Evolutionary conservation across 1,140 invertebrate genomes (phyloP).

Genomic region (Leptinotarsa texana): DNA sequence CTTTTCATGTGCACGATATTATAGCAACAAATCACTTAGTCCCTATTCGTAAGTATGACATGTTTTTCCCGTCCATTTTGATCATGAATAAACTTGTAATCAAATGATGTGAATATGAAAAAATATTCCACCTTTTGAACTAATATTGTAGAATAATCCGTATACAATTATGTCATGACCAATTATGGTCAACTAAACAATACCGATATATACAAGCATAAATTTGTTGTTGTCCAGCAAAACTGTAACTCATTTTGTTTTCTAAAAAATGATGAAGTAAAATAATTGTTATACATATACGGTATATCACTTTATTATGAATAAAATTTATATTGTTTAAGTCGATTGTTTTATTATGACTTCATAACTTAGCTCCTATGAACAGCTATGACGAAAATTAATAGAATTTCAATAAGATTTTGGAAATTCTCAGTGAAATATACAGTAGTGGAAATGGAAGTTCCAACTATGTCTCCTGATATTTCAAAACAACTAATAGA

Average conservation of each 20-base stretch:
- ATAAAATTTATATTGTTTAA: constrained; percentile 32
- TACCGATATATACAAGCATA: constrained; percentile 12
- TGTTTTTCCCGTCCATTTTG: not conserved
- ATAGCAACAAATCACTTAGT: not conserved
- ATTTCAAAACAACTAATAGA: too few species aligned
- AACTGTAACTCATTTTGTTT: constrained; percentile 27
- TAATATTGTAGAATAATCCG: not conserved
- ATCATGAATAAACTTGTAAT: not conserved
- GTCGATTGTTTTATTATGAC: too few species aligned
- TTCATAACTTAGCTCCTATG: too few species aligned
- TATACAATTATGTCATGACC: not conserved
- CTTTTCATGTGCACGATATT: not conserved
- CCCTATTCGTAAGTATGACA: not conserved
- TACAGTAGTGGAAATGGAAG: too few species aligned
- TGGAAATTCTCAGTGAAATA: too few species aligned
- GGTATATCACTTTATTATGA: constrained; percentile 32
- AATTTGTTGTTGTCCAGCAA: constrained; percentile 14
- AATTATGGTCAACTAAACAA: constrained; percentile 6
- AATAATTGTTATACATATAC: constrained; percentile 25
- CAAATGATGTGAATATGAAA: not conserved
- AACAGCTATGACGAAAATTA: too few species aligned
- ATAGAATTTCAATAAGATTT: too few species aligned
- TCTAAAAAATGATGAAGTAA: not conserved
- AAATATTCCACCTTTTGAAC: not conserved
- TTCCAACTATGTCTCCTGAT: too few species aligned